Percentiles rank a stretch among this genome's conserved stretches.
phyloP scores from a whole-genome alignment of 2,797 vertebrate species.

The Pagetopsis macropterus region DNA sequence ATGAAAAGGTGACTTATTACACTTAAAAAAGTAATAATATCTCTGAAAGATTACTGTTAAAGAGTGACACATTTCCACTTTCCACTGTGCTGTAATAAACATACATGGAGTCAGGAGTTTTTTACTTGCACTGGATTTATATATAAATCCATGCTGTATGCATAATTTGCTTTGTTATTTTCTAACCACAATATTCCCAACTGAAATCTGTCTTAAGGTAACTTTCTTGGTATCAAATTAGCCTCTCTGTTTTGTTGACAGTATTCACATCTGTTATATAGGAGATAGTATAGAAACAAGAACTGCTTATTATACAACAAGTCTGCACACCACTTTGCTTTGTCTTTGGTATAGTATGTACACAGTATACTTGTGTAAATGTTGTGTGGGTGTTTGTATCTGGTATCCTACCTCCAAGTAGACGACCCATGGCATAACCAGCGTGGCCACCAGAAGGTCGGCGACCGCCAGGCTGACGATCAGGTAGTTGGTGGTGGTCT shows the following conservation, averaged over 20 bases:
- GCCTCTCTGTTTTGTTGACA: not conserved
- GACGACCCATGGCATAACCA: slow-evolving; percentile 98
- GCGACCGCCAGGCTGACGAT: slow-evolving; percentile 97
- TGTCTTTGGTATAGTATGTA: slow-evolving; percentile 5
- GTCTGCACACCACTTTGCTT: not conserved
- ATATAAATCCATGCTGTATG: slow-evolving; percentile 2
- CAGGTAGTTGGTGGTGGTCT: slow-evolving; percentile 99
- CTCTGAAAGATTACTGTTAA: not conserved
- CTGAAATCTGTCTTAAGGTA: not conserved
- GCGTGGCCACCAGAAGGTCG: slow-evolving; percentile 94
- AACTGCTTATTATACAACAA: not conserved
- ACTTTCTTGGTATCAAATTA: not conserved
- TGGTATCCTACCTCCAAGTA: slow-evolving; percentile 88
- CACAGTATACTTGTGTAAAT: not conserved
- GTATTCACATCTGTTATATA: not conserved
- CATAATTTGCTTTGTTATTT: not conserved
- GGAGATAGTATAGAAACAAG: not conserved
- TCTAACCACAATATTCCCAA: not conserved
- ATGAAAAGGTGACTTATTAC: not conserved
- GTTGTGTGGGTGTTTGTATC: not conserved
- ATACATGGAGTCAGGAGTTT: slow-evolving; percentile 1
- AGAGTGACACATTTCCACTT: slow-evolving; percentile 7
- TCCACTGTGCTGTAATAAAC: slow-evolving; percentile 6
- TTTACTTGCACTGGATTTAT: slow-evolving; percentile 15
- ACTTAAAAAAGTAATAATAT: not conserved